Evolutionary conservation across 2,888 invertebrate species (phyloP), one percentile per base, ranked within the genome.

Genomic region (Tetrapedia diversipes): DNA sequence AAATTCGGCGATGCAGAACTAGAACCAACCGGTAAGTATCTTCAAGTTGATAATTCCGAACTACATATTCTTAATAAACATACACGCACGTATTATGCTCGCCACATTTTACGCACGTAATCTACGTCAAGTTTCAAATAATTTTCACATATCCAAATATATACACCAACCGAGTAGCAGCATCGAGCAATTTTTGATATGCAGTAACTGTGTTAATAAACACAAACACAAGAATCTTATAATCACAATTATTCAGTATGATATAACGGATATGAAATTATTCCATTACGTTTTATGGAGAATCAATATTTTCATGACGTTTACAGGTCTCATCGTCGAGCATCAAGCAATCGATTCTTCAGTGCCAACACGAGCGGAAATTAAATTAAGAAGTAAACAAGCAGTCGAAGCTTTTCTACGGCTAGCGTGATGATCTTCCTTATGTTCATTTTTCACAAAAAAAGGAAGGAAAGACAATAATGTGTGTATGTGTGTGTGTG

Each of bases 281-380:
- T 54, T 0, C 34, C 14, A n/a, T 27, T 41, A 1, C 10, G 7
- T 32, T 19, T 16, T 1, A 4, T 56, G 0, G 7, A 34, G 19
- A n/a, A n/a, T 24, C 34, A 4, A 34, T 54, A 4, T 14, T 29
- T 39, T 65, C 63, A 73, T 77, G 16, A 24, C 27, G 1, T 29
- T 53, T 82, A 22, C 63, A 90, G 90, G 86, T 34, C 81, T 91
- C 29, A 73, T 86, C 19, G 86, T 91, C 7, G 91, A 91, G 92
- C 94, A 93, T 60, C 93, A 94, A 86, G 91, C 92, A 86, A 92
- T 94, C 22, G 94, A 94, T 81, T 90, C 93, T 0, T 92, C 92
- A 49, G 93, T 94, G 51, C 92, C 93, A 0, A 93, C 93, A 39
- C 92, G 94, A 70, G 91, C 92, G 1, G 88, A 94, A 1, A 87